Evolutionary conservation across 2,888 invertebrate genomes (phyloP).

Genomic region (Toxonevra muliebris): DNA sequence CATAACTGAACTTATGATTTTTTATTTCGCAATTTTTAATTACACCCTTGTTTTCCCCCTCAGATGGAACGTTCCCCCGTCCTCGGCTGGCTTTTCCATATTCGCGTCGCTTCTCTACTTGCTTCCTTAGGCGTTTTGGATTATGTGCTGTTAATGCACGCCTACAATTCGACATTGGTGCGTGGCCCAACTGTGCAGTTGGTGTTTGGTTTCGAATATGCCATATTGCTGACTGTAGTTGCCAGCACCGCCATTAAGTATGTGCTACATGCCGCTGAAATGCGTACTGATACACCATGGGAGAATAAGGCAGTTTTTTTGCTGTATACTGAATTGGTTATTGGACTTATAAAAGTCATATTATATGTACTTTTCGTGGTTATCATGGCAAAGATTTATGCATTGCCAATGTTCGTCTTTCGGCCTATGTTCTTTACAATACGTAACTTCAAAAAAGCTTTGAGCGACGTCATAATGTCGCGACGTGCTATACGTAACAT

Average conservation of each 20-base stretch:
- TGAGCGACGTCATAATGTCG: conserved; percentile 96
- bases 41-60: too few relatives aligned
- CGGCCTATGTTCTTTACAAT: conserved; percentile 99
- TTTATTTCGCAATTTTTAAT: too few relatives aligned
- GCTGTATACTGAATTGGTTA: conserved; percentile 93
- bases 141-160: conserved; percentile 89
- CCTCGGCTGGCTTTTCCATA: conserved; percentile 93
- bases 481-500: conserved; percentile 96
- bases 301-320: conserved; percentile 98
- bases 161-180: conserved; percentile 89
- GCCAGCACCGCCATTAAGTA: conserved; percentile 94
- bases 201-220: conserved; percentile 99
- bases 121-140: conserved; percentile 84
- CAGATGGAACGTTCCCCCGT: conserved; percentile 99
- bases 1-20: too few relatives aligned
- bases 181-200: conserved; percentile 98
- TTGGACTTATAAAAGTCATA: conserved; percentile 86
- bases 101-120: conserved; percentile 86
- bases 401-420: conserved; percentile 97
- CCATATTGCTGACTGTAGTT: conserved; percentile 92
- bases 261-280: conserved; percentile 83
- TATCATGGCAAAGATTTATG: conserved; percentile 97
- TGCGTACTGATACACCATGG: conserved; percentile 91
- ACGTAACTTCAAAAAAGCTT: conserved; percentile 96
- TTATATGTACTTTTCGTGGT: conserved; percentile 92